A percentile compares a stretch with the other conserved stretches of the same genome.
Conservation (phyloP, 2,113 vertebrate species). For the Calidris pugnax region DNA sequence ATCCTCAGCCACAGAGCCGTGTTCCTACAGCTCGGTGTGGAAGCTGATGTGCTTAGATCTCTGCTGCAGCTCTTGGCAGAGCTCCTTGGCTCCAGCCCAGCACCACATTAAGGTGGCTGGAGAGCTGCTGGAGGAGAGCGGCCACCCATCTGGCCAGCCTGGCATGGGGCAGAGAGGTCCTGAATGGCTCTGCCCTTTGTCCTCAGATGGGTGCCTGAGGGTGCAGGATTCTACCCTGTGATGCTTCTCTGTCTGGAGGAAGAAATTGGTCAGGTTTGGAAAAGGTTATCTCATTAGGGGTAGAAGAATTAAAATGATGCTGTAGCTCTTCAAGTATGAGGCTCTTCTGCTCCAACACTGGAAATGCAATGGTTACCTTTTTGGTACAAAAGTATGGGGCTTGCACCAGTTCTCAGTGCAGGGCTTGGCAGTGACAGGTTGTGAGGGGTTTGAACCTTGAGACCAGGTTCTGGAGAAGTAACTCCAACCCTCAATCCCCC, state of each 20-base stretch:
- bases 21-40: fast-evolving
- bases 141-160: background rate
- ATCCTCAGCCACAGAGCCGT: background rate
- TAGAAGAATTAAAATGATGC: background rate
- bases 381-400: background rate
- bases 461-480: background rate
- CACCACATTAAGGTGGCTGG: background rate
- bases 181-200: background rate
- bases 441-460: background rate
- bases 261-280: background rate
- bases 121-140: background rate
- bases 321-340: background rate
- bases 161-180: background rate
- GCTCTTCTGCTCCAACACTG: background rate
- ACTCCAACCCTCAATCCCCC: fast-evolving
- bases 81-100: background rate
- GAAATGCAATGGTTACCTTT: background rate
- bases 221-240: background rate
- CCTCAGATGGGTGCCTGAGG: background rate
- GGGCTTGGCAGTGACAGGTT: background rate
- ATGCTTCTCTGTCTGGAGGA: background rate
- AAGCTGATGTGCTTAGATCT: background rate
- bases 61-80: background rate
- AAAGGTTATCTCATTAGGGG: background rate
- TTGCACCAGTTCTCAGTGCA: background rate